Base-by-base conservation (phyloP, 1,140 invertebrate species). In the Apis mellifera region DNA sequence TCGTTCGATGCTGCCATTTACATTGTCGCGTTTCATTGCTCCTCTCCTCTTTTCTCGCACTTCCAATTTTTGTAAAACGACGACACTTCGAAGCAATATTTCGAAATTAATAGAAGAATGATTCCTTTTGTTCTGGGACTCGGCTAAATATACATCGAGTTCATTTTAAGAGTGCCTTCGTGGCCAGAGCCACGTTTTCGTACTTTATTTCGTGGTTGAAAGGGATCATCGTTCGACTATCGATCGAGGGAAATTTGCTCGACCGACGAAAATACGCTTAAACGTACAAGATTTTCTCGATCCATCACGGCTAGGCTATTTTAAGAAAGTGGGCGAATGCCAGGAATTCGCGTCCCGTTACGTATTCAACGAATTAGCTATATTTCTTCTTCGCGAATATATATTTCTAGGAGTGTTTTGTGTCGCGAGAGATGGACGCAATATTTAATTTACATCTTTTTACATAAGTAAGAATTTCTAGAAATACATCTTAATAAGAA, bases 311-410 rank as follows among this genome's bases (percentile, higher is more conserved):
- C 26, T 19, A 13, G 69, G 77, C 64, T 80, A 83, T 83, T 83
- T 83, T 60, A 54, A 71, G 77, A 73, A 83, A 83, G 50, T 83
- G 48, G 82, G 82, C 69, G 70, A 83, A 83, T 54, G 69, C 69
- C 32, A 8, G 77, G 74, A 71, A 83, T 83, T 73, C 55, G 12
- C 70, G 26, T 60, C 9, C 50, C 23, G 75, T 52, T 57, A 54
- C 66, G 57, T 57, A 71, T 70, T 79, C 75, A 19, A 50, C 17
- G 50, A 78, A 78, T 59, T 68, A 21, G 12, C 62, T 12, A 68
- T 68, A 68, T 55, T 57, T 77, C 52, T 42, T 17, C 59, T n/a
- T 23, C 59, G 8, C n/a, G 48, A 42, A 42, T 42, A 42, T 42
- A 42, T 42, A 42, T 42, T 42, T 42, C 32, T 42, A 42, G 4